These are phyloP conservation scores for Thymelicus acteon DNA, from an alignment of 2,888 invertebrate genomes.

Conservation along the genomic window DNA sequence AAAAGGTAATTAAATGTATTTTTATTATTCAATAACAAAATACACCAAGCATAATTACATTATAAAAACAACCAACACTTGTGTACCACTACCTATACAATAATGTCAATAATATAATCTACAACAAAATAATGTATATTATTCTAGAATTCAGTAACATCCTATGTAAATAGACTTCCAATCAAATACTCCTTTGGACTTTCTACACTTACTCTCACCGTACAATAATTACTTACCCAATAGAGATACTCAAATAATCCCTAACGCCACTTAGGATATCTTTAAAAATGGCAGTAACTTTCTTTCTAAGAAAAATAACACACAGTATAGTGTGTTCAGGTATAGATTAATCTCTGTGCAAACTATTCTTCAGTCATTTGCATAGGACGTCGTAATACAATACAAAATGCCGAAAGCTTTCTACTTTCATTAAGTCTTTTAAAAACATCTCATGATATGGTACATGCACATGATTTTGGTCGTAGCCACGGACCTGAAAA, in stretches of 20 bases:
- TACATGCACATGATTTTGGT: too few species aligned
- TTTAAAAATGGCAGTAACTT: too few species aligned
- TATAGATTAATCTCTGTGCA: too few species aligned
- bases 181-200: too few species aligned
- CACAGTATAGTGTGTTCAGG: too few species aligned
- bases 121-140: background rate
- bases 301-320: too few species aligned
- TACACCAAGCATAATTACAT: slow-evolving; percentile 16
- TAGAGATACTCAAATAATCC: too few species aligned
- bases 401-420: background rate
- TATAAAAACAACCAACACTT: background rate
- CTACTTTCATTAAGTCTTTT: slow-evolving; percentile 4
- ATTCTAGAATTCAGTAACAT: background rate
- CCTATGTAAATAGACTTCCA: background rate
- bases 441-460: background rate
- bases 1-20: background rate
- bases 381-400: background rate
- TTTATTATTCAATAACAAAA: slow-evolving; percentile 11
- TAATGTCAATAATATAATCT: background rate
- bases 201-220: too few species aligned
- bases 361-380: background rate
- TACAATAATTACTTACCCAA: too few species aligned
- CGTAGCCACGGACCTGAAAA: too few species aligned
- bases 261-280: too few species aligned
- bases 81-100: background rate